Evolutionary conservation across 2,888 invertebrate genomes (phyloP), one percentile per base, ranked within the genome.

Genomic region (Drymonia ruficornis): DNA sequence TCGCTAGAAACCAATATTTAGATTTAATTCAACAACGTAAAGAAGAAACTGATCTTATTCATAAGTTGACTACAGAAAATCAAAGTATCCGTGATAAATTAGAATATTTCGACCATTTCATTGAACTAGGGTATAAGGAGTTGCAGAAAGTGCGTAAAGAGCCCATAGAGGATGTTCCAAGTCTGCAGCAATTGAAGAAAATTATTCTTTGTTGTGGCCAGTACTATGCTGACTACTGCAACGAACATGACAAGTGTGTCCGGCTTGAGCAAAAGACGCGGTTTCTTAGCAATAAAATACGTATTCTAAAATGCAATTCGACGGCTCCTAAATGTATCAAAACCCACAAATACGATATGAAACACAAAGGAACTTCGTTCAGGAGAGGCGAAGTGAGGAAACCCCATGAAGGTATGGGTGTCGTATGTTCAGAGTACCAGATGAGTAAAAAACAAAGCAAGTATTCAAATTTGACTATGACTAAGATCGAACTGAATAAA

Each of bases 181-280:
- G 59, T 36, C 53, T 75, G 23, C 63, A 72, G 50, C 74, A 86
- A 67, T 65, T 87, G 15, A 83, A 80, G 54, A 67, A 81, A 46
- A 78, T 88, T 18, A 75, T 87, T 44, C 43, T 78, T 43, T 72
- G 67, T 51, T 86, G 82, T 61, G 81, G 84, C 2, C 76, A 84
- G 51, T 85, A 81, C 53, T 82, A 84, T 54, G 78, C 83, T 7
- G 74, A 85, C 59, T 76, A 72, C 49, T 64, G 57, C 47, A 84
- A 80, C 53, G 80, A 84, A 66, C 67, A 56, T 15, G 71, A 78
- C 50, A 74, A 63, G 58, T 74, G 70, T 31, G 38, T 58, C 19
- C 78, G 73, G 61, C 59, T 83, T 2, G 77, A 85, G 70, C 82
- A 82, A 54, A 83, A 65, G 50, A 86, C 82, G 58, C 62, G 74